These are phyloP conservation scores for Serilophus lunatus DNA, from an alignment of 2,113 vertebrate genomes.

Conservation along the genomic window DNA sequence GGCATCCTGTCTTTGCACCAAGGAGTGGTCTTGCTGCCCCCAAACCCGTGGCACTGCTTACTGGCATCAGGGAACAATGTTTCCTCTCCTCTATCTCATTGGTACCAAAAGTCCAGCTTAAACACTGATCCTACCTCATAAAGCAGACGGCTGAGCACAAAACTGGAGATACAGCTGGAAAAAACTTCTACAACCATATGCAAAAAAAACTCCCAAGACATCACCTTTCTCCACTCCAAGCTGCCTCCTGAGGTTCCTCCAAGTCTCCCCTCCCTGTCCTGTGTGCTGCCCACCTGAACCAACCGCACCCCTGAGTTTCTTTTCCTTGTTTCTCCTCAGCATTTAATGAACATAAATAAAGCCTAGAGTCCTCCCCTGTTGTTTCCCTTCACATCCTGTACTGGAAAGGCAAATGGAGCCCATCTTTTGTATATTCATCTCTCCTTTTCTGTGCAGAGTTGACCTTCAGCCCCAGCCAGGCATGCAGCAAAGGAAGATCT, in stretches of 20 bases:
- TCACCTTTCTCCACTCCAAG: neutral
- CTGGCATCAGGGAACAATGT: neutral
- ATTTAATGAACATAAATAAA: neutral
- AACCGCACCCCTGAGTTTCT: neutral
- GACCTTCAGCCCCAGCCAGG: neutral
- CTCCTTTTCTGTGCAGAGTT: neutral
- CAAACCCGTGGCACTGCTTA: neutral
- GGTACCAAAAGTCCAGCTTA: neutral
- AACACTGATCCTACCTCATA: neutral
- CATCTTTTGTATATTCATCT: neutral
- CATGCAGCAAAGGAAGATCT: neutral
- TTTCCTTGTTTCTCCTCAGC: neutral
- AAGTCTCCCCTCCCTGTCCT: neutral
- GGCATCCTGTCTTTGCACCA: neutral
- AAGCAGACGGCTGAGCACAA: neutral
- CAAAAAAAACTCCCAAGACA: neutral
- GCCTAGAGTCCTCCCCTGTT: neutral
- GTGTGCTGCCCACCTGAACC: rapidly evolving
- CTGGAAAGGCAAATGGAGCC: neutral
- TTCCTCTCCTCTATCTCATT: neutral
- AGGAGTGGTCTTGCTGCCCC: neutral
- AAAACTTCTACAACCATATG: neutral
- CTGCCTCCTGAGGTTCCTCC: neutral
- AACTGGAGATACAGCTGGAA: neutral
- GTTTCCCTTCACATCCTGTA: neutral